phyloP scores from a whole-genome alignment of 2,888 invertebrate genomes.

The Panorpa germanica region DNA sequence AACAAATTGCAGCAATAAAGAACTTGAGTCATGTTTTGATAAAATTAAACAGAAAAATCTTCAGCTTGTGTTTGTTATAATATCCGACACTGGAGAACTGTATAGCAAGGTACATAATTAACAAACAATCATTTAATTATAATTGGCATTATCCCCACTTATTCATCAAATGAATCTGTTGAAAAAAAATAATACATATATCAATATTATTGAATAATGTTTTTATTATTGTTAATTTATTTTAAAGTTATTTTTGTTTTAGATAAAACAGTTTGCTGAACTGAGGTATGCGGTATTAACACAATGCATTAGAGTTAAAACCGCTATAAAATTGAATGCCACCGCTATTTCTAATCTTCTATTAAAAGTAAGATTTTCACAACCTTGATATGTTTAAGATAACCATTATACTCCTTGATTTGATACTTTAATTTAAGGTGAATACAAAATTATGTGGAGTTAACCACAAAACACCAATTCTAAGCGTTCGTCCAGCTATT shows the following conservation, averaged over 20 bases:
- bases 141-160: too few species aligned
- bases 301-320: slow-evolving; percentile 45
- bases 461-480: too few species aligned
- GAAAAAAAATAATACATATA: too few species aligned
- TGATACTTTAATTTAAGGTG: too few species aligned
- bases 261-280: slow-evolving; percentile 51
- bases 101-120: slow-evolving; percentile 30
- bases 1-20: slow-evolving; percentile 17
- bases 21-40: slow-evolving; percentile 16
- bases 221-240: too few species aligned
- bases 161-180: too few species aligned
- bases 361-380: slow-evolving; percentile 15
- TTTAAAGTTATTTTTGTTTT: slow-evolving; percentile 9
- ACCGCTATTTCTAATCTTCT: slow-evolving; percentile 49
- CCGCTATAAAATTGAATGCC: slow-evolving; percentile 65
- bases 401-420: too few species aligned
- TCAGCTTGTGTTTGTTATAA: slow-evolving; percentile 39
- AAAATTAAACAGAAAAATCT: slow-evolving; percentile 17
- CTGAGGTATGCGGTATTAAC: slow-evolving; percentile 46
- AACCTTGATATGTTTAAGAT: too few species aligned
- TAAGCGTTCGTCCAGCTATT: too few species aligned
- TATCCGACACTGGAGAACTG: slow-evolving; percentile 26
- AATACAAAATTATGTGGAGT: slow-evolving; percentile 60
- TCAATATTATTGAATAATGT: too few species aligned
- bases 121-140: too few species aligned